These are phyloP conservation scores for Volucella inflata DNA, from an alignment of 2,888 invertebrate species.

Conservation along the genomic window DNA sequence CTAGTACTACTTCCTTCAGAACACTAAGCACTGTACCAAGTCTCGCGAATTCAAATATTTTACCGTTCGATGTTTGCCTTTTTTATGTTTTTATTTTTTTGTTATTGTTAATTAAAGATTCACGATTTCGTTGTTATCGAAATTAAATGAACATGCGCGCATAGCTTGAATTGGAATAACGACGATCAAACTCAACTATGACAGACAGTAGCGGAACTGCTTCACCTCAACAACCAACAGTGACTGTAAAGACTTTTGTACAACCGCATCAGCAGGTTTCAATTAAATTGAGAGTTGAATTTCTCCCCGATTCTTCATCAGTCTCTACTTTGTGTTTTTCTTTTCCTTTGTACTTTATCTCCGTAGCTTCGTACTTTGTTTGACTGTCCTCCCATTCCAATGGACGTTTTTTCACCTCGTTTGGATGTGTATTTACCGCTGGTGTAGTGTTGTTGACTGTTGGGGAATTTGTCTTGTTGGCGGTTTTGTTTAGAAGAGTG, in stretches of 20 bases:
- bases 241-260: slow-evolving; percentile 54
- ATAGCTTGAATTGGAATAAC: slow-evolving; percentile 45
- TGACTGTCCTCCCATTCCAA: slow-evolving; percentile 4
- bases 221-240: slow-evolving; percentile 53
- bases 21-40: slow-evolving; percentile 19
- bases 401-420: no score
- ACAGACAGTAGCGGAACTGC: slow-evolving; percentile 24
- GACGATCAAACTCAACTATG: slow-evolving; percentile 16
- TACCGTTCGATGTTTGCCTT: slow-evolving; percentile 30
- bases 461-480: slow-evolving; percentile 31
- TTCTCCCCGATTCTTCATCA: slow-evolving; percentile 23
- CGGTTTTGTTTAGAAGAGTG: slow-evolving; percentile 26
- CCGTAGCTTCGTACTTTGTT: not conserved
- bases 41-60: slow-evolving; percentile 67
- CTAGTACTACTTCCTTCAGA: slow-evolving; percentile 9
- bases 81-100: not conserved
- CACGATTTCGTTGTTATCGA: slow-evolving; percentile 53
- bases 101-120: slow-evolving; percentile 66
- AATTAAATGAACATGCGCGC: slow-evolving; percentile 52
- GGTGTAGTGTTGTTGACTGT: not conserved
- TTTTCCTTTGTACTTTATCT: slow-evolving; percentile 34
- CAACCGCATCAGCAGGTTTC: slow-evolving; percentile 51
- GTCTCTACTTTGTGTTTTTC: slow-evolving; percentile 27
- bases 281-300: slow-evolving; percentile 41
- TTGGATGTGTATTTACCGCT: not conserved